Evolutionary conservation across 1,140 invertebrate genomes (phyloP), one percentile per base, ranked within the genome.

Genomic region (Varroa destructor): DNA sequence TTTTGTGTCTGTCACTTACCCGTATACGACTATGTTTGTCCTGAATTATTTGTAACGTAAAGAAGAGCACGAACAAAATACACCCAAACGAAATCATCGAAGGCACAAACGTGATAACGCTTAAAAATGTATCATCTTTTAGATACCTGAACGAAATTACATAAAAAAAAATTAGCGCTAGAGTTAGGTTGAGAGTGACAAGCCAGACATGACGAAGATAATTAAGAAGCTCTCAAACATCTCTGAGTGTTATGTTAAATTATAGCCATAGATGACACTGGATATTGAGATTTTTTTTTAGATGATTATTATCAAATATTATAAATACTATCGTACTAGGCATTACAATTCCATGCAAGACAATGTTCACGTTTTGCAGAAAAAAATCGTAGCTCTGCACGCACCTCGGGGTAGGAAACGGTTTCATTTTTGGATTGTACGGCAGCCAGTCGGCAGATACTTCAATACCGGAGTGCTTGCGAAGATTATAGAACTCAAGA

Each of bases 1-100:
- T 25, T 25, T 25, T 25, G 25, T 25, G 25, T 25, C 25, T 25
- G 14, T 40, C 10, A 40, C 61, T 67, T 46, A 67, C 61, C 61
- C 61, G 12, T 12, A 67, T 46, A 12, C 61, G 40, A 37, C 61
- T 67, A 40, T 67, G 61, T 37, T 67, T 67, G 61, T 67, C 61
- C 40, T 46, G 40, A 12, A 67, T 67, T 2, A 67, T 67, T 37
- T 67, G 61, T 8, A 43, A 43, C 2, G 40, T 43, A 8, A 67
- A 67, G 37, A 67, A 67, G 10, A 67, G 12, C 12, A 67, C 61
- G 46, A 67, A 67, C 12, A 67, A 40, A 14, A 67, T 40, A 67
- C 61, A 67, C 40, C 61, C 61, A 40, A 67, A 40, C 36, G 61
- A 67, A 37, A 67, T 40, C 40, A 67, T 40, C 5, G 61, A 43